Conservation (phyloP, 2,797 vertebrate genomes). For the Ceyx erithaca region DNA sequence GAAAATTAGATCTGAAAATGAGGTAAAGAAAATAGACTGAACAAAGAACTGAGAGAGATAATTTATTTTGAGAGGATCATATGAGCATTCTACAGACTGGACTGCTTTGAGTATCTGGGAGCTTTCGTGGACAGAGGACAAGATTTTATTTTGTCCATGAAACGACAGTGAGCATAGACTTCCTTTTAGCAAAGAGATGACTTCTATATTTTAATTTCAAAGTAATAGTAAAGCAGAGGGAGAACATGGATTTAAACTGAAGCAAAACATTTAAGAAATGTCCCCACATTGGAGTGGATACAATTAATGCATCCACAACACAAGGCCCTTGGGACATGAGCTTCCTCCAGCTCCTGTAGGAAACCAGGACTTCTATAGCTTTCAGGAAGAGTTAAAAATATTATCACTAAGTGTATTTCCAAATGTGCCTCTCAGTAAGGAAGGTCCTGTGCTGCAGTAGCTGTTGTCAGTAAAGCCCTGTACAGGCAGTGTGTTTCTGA, state of each 20-base stretch:
- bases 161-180: background rate
- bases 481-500: background rate
- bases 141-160: background rate
- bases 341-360: slow-evolving; percentile 25
- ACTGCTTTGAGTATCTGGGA: background rate
- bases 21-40: slow-evolving; percentile 19
- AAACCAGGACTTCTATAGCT: background rate
- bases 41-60: background rate
- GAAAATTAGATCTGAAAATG: slow-evolving; percentile 55
- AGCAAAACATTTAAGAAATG: background rate
- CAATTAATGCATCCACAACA: background rate
- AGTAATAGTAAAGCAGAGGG: background rate
- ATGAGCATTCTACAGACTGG: background rate
- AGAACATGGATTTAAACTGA: background rate
- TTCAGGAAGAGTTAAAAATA: slow-evolving; percentile 67
- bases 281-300: background rate
- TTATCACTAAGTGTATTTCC: slow-evolving; percentile 40
- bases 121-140: background rate
- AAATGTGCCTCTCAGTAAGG: background rate
- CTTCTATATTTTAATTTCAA: background rate
- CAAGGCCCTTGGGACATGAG: background rate
- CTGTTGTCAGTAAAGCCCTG: background rate
- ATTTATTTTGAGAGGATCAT: background rate
- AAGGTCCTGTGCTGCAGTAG: background rate
- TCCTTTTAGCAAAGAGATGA: background rate